phyloP scores from a whole-genome alignment of 2,888 invertebrate species.

The Rhopalosiphum nymphaeae region DNA sequence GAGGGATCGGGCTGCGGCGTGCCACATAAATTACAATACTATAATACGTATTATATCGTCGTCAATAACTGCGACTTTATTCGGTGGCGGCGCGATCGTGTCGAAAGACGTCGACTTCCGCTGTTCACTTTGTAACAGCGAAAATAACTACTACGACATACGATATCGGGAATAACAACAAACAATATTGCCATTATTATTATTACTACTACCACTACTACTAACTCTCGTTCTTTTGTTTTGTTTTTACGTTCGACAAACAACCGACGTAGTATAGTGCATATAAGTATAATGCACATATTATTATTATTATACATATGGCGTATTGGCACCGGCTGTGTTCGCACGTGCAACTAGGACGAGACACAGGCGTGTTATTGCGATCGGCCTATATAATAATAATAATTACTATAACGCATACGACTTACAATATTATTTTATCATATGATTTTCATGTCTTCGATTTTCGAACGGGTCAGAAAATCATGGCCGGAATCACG shows the following conservation, averaged over 20 bases:
- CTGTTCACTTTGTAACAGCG: background rate
- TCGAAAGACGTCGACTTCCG: background rate
- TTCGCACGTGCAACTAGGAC: constrained; percentile 1
- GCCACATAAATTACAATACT: constrained; percentile 25
- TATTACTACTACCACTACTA: background rate
- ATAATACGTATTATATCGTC: background rate
- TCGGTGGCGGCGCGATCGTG: background rate
- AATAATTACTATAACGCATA: background rate
- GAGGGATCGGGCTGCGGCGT: background rate
- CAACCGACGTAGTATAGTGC: background rate
- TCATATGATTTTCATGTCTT: background rate
- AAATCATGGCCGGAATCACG: background rate
- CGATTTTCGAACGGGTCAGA: background rate
- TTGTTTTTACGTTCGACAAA: background rate
- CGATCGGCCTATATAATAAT: background rate
- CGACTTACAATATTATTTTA: background rate
- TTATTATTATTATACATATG: background rate
- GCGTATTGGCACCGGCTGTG: background rate
- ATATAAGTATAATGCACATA: background rate
- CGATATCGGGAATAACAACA: constrained; percentile 13
- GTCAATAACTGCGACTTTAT: background rate
- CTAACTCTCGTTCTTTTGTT: background rate
- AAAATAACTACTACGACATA: background rate
- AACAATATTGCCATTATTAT: background rate
- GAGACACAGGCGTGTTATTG: background rate